Conservation (phyloP, 1,140 invertebrate genomes). For the Pentalonia nigronervosa region DNA sequence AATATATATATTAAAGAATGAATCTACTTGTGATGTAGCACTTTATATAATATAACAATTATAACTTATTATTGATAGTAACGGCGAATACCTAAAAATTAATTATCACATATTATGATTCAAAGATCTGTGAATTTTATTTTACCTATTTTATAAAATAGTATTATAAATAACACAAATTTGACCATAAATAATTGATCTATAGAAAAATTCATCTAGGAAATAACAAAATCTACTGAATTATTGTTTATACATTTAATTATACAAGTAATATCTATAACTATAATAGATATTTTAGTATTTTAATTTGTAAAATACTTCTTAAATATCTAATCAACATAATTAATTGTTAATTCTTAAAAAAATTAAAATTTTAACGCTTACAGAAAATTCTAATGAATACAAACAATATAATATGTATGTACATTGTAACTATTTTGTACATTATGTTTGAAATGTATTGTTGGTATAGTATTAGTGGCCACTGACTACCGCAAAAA, state of each 20-base stretch:
- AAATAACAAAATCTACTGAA: background rate
- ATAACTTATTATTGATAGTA: no score
- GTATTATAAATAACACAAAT: no score
- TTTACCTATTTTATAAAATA: background rate
- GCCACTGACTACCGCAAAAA: constrained; percentile 3
- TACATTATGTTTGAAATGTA: background rate
- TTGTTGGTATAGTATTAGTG: background rate
- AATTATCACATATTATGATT: background rate
- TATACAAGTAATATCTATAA: background rate
- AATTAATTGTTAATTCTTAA: background rate
- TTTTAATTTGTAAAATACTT: background rate
- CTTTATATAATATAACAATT: background rate
- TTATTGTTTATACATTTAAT: no score
- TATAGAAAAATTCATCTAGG: background rate
- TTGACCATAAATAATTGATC: background rate
- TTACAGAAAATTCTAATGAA: background rate
- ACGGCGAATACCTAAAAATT: no score
- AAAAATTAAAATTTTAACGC: background rate
- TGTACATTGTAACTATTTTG: background rate
- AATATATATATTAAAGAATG: background rate
- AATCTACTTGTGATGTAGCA: background rate
- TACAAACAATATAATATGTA: background rate
- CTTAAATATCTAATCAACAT: background rate
- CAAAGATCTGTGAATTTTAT: background rate
- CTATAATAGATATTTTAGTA: background rate